phyloP scores from a whole-genome alignment of 1,140 invertebrate genomes.

The Drosophila bipectinata region DNA sequence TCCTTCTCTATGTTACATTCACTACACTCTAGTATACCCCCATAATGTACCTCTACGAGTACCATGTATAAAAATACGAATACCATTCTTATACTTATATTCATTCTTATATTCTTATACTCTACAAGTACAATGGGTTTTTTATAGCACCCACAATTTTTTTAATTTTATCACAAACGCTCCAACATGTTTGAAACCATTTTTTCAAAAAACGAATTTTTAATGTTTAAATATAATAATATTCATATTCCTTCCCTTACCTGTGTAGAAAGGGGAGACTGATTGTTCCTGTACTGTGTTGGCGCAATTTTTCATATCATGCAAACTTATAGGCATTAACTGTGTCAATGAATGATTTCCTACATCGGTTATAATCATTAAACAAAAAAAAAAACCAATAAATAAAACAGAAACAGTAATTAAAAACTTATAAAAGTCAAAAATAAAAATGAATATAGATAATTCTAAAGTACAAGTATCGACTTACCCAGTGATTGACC shows the following conservation, averaged over 20 bases:
- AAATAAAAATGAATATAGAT: conserved; percentile 15
- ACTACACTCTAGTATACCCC: too few species aligned
- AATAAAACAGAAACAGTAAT: background rate
- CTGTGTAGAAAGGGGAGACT: conserved; percentile 88
- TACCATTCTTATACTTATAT: too few species aligned
- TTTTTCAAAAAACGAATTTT: too few species aligned
- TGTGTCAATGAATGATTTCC: conserved; percentile 89
- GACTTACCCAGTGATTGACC: conserved; percentile 89
- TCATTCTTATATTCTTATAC: too few species aligned
- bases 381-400: conserved; percentile 18
- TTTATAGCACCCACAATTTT: too few species aligned
- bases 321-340: conserved; percentile 91
- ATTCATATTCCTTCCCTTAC: conserved; percentile 72
- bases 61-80: too few species aligned
- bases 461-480: background rate
- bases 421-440: conserved; percentile 1
- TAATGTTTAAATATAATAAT: too few species aligned
- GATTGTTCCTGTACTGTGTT: conserved; percentile 86
- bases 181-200: too few species aligned
- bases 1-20: too few species aligned
- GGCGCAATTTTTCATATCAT: conserved; percentile 89
- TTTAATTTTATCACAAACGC: too few species aligned
- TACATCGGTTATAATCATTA: conserved; percentile 51
- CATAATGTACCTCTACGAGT: too few species aligned
- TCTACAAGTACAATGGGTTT: too few species aligned